Evolutionary conservation across 2,113 vertebrate genomes (phyloP), one percentile per base, ranked within the genome.

Genomic region (Leptocoma aspasia): DNA sequence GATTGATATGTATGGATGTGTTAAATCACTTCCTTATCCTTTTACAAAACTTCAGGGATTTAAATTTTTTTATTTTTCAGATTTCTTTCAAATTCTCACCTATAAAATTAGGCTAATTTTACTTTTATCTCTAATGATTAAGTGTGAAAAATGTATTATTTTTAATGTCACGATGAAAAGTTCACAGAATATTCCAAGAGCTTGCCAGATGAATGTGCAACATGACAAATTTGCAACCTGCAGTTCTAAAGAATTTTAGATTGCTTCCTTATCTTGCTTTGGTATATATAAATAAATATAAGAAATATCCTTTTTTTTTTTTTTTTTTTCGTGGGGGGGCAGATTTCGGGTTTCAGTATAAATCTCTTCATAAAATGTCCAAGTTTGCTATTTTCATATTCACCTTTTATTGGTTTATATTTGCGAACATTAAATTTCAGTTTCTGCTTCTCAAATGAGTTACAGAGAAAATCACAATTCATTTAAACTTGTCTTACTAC

Each of bases 401-500:
- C n/a, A 63, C 3, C 7, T 84, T 94, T 41, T 84, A 75, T 92
- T 96, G 17, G 26, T 93, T 95, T 77, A 31, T 33, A 64, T 95
- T 96, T 96, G 21, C 93, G 44, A 94, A 44, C 52, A 71, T 93
- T 95, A 94, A 86, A 90, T 96, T 95, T 94, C 24, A 77, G 24
- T 35, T 95, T 96, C n/a, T 92, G 8, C 63, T 85, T 97, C 79
- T 61, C 91, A 97, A 16, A 41, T 50, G 75, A 86, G 31, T 95
- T 97, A 91, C 17, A 86, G 68, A 92, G 69, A 72, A 92, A 75
- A 94, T 61, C 42, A 86, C 28, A 95, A 90, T 95, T 97, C 5
- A 96, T 96, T 97, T 97, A 90, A 93, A 91, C 85, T 76, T 95
- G 60, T 86, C 52, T 89, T 89, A 75, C 12, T 88, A 52, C n/a